Evolutionary conservation across 2,888 invertebrate genomes (phyloP).

Genomic region (Xestia rhomboidea): DNA sequence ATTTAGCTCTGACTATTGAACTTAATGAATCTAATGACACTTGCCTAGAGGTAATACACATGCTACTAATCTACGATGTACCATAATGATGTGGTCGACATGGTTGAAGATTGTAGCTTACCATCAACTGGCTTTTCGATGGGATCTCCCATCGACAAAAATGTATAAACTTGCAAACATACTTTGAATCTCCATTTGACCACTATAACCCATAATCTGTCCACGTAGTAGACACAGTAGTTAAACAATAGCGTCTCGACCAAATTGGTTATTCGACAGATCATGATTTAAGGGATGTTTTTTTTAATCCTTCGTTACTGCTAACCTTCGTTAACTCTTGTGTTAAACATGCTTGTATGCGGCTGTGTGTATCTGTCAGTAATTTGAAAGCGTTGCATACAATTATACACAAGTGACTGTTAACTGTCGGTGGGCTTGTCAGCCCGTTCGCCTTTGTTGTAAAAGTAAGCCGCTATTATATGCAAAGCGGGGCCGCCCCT

Average conservation of each 20-base stretch:
- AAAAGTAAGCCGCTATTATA: constrained; percentile 61
- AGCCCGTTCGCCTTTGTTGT: constrained; percentile 56
- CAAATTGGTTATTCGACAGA: too few species aligned
- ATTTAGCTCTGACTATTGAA: neutral
- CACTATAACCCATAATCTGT: too few species aligned
- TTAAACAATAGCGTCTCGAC: too few species aligned
- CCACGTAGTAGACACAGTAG: too few species aligned
- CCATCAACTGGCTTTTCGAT: neutral
- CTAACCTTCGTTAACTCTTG: neutral
- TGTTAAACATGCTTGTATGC: neutral
- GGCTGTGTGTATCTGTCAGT: neutral
- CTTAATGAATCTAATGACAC: neutral
- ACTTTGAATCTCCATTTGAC: neutral
- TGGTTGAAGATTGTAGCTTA: neutral
- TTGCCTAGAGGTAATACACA: neutral
- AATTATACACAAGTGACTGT: constrained; percentile 26
- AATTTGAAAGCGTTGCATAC: neutral
- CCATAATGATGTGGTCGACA: neutral
- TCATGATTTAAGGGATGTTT: too few species aligned
- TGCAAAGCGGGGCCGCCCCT: constrained; percentile 62
- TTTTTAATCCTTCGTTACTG: neutral
- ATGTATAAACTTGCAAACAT: neutral
- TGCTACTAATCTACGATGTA: neutral
- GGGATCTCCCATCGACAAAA: neutral
- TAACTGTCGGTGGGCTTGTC: constrained; percentile 36